Conservation (phyloP, 1,140 invertebrate genomes). For the Eurosta solidaginis region DNA sequence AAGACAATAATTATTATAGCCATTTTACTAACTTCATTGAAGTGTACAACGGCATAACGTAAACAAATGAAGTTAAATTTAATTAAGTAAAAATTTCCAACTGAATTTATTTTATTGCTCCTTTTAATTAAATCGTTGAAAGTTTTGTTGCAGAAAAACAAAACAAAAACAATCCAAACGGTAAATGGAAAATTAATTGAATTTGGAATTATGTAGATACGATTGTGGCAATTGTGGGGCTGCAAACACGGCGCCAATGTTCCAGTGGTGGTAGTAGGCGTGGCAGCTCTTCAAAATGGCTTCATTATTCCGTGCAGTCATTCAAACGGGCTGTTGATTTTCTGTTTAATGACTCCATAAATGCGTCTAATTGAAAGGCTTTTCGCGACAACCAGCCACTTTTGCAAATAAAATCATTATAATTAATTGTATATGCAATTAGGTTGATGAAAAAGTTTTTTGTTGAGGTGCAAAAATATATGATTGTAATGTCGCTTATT, state of each 20-base stretch:
- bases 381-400: background rate
- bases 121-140: constrained; percentile 46
- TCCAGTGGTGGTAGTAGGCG: background rate
- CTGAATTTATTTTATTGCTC: constrained; percentile 43
- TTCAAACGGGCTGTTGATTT: background rate
- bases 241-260: background rate
- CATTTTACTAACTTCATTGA: background rate
- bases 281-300: constrained; percentile 2
- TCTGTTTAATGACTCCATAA: constrained; percentile 4
- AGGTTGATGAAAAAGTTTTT: background rate
- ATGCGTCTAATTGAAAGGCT: constrained; percentile 18
- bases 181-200: background rate
- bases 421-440: background rate
- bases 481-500: no score
- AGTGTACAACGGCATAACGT: background rate
- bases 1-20: background rate
- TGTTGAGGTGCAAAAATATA: background rate
- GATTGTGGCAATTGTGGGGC: background rate
- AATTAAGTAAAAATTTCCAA: constrained; percentile 42
- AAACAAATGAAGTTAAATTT: constrained; percentile 40
- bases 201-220: no score
- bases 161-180: background rate
- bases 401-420: constrained; percentile 11
- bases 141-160: background rate
- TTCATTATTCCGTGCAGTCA: background rate